Conservation (phyloP, 2,113 vertebrate genomes). For the Triplophysa tibetana region DNA sequence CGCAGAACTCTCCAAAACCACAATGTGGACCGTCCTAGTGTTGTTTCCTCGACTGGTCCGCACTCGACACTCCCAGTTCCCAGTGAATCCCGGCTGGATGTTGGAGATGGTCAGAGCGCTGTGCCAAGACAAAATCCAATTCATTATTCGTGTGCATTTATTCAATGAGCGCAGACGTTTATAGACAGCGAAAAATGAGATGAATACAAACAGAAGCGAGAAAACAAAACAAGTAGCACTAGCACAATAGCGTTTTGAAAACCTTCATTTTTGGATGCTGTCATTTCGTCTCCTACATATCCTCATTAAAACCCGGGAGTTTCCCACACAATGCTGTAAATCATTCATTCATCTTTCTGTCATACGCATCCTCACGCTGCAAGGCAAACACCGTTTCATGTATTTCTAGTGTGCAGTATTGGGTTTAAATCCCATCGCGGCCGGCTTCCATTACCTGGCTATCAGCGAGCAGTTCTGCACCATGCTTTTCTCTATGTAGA, state of each 20-base stretch:
- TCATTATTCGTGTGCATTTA: not conserved
- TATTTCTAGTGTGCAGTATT: not conserved
- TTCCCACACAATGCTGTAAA: constrained; percentile 3
- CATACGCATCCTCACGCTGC: not conserved
- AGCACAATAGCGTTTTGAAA: no score
- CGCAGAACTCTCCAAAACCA: constrained; percentile 92
- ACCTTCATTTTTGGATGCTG: no score
- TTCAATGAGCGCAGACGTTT: no score
- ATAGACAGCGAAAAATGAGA: no score
- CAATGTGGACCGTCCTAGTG: constrained; percentile 89
- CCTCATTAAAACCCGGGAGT: not conserved
- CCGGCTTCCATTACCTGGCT: constrained; percentile 79
- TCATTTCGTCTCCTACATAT: no score
- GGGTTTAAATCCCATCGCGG: not conserved
- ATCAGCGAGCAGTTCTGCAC: constrained; percentile 98
- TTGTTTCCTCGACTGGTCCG: constrained; percentile 92
- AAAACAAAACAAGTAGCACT: no score
- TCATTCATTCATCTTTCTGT: not conserved
- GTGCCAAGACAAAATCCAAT: constrained; percentile 13
- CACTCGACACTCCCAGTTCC: constrained; percentile 95
- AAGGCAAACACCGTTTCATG: not conserved
- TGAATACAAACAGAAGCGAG: no score
- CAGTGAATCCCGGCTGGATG: constrained; percentile 93
- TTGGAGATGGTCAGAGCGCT: constrained; percentile 95
- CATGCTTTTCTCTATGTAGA: constrained; percentile 93